Percentiles rank a stretch among this genome's conserved stretches.
phyloP scores from a whole-genome alignment of 2,888 invertebrate species.

The Teleiodes luculella region DNA sequence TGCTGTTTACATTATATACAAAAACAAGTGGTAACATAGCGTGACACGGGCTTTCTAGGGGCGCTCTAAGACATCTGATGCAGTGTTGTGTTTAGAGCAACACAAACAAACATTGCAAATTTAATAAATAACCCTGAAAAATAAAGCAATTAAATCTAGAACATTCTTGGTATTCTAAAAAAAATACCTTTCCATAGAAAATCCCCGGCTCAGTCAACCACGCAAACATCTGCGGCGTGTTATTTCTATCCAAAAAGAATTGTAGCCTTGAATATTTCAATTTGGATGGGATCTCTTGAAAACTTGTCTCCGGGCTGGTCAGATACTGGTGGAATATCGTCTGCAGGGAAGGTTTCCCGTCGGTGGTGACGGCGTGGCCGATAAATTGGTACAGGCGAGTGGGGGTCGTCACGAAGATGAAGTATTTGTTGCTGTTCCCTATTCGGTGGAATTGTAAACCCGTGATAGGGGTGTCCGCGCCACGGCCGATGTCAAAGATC shows the following conservation, averaged over 20 bases:
- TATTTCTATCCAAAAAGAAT: slow-evolving; percentile 84
- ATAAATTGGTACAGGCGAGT: slow-evolving; percentile 92
- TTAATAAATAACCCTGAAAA: no score
- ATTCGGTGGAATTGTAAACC: slow-evolving; percentile 90
- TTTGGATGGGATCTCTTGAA: slow-evolving; percentile 85
- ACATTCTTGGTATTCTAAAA: no score
- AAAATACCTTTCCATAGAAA: slow-evolving; percentile 89
- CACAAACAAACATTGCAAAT: no score
- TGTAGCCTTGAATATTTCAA: slow-evolving; percentile 88
- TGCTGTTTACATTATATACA: no score
- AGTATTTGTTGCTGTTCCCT: slow-evolving; percentile 84
- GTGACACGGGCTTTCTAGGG: no score
- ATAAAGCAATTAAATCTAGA: no score
- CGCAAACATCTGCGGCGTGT: slow-evolving; percentile 87
- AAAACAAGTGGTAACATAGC: no score
- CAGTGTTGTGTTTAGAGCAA: no score
- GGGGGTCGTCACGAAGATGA: slow-evolving; percentile 90
- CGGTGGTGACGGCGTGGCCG: slow-evolving; percentile 82
- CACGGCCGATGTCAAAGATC: slow-evolving; percentile 93
- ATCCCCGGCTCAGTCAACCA: slow-evolving; percentile 93
- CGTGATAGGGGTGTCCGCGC: slow-evolving; percentile 88
- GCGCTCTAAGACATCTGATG: no score
- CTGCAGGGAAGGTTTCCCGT: slow-evolving; percentile 88
- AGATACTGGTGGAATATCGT: slow-evolving; percentile 88
- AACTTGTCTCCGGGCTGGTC: slow-evolving; percentile 83